A percentile compares a stretch with the other conserved stretches of the same genome.
These are phyloP conservation scores for Drosophila demipolita DNA, from an alignment of 2,888 invertebrate genomes.

Conservation along the genomic window DNA sequence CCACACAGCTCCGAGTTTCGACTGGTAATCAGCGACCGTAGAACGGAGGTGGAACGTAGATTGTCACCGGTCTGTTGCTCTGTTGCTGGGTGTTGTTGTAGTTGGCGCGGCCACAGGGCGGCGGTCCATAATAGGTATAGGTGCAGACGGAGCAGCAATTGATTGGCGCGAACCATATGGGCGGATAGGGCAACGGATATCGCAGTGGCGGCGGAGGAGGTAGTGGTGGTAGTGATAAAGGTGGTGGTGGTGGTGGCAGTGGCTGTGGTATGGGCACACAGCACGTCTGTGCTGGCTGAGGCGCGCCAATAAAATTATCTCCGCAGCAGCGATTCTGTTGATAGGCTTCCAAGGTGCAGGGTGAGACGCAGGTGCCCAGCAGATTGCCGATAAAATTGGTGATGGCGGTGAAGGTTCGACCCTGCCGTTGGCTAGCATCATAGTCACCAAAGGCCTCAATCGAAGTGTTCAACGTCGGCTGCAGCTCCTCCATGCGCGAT, in stretches of 20 bases:
- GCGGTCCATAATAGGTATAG: slow-evolving; percentile 74
- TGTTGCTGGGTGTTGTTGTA: slow-evolving; percentile 24
- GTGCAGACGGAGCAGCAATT: slow-evolving; percentile 77
- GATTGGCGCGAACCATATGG: slow-evolving; percentile 62
- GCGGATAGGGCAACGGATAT: slow-evolving; percentile 40
- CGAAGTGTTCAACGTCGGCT: slow-evolving; percentile 53
- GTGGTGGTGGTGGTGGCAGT: slow-evolving; percentile 18
- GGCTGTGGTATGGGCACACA: slow-evolving; percentile 26
- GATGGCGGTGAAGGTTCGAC: slow-evolving; percentile 71
- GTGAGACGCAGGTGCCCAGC: slow-evolving; percentile 62
- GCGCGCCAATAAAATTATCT: slow-evolving; percentile 42
- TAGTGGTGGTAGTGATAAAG: slow-evolving; percentile 16
- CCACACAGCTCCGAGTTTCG: neutral
- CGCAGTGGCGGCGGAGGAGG: slow-evolving; percentile 41
- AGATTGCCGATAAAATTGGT: slow-evolving; percentile 68
- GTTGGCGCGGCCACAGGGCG: slow-evolving; percentile 70
- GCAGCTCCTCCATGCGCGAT: slow-evolving; percentile 57
- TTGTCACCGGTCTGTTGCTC: slow-evolving; percentile 45
- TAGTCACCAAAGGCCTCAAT: slow-evolving; percentile 69
- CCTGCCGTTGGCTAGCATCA: slow-evolving; percentile 67
- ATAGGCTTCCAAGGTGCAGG: slow-evolving; percentile 77
- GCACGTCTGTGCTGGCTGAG: slow-evolving; percentile 41
- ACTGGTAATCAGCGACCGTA: slow-evolving; percentile 47
- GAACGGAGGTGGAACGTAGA: slow-evolving; percentile 71
- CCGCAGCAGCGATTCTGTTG: slow-evolving; percentile 76